Base-by-base conservation (phyloP, 2,888 invertebrate genomes). In the Patella ulyssiponensis region DNA sequence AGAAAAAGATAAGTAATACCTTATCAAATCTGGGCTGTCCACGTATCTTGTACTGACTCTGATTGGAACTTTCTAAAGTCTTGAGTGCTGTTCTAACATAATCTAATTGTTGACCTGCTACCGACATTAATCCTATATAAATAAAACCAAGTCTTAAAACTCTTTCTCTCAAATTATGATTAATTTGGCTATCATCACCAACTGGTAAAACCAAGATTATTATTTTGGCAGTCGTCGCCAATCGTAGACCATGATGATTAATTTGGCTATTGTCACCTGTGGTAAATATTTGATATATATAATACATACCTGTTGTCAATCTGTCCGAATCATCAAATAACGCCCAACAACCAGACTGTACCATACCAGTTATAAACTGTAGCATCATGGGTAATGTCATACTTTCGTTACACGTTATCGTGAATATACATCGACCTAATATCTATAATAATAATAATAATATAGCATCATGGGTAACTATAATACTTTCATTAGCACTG, bases 301-400 rank as follows among this genome's bases (percentile, higher is more conserved):
- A 44, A 44, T 44, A 53, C 15, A 33, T 77, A 90, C 90, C 90
- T 87, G 84, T 85, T 44, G 89, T 87, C 52, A 91, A 85, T 74
- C 88, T 84, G 80, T 90, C 89, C 17, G 86, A 85, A 79, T 90
- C 86, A 83, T 91, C 90, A 86, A 91, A 90, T 58, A 91, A 81
- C 15, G 85, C 86, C 89, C 90, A 91, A 80, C 88, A 88, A 5
- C 91, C 91, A 44, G 90, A 89, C 83, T 90, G 90, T 33, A 90
- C 87, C 82, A 90, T 83, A 2, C 91, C 91, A 78, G 84, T 87
- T 84, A 91, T 82, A 76, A 88, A 88, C 84, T 89, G 90, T 64
- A 86, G 87, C 85, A 91, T 86, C 84, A 87, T 85, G 71, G 86
- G 81, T 58, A 90, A 81, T 3, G 86, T 87, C 52, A 90, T 77